A percentile compares a stretch with the other conserved stretches of the same genome.
phyloP scores from a whole-genome alignment of 2,888 invertebrate species.

The Crematogaster levior region DNA sequence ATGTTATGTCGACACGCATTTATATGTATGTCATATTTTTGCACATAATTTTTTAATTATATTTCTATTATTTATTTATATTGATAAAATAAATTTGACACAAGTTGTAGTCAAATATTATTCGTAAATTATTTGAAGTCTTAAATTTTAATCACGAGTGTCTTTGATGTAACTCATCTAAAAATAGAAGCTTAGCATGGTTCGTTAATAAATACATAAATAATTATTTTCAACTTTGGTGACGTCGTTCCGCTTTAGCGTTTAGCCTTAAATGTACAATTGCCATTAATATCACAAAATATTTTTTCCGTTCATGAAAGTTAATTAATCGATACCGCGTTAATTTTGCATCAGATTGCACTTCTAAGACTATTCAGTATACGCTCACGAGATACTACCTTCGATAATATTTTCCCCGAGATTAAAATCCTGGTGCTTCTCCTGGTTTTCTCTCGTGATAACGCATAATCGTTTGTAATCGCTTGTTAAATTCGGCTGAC shows the following conservation, averaged over 20 bases:
- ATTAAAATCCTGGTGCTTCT: conserved; percentile 9
- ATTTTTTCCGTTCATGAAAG: background rate
- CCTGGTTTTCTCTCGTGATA: background rate
- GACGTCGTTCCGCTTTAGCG: too few relatives aligned
- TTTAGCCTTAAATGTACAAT: background rate
- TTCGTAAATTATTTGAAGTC: background rate
- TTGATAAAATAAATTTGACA: background rate
- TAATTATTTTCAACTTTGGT: background rate
- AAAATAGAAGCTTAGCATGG: background rate
- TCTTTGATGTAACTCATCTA: background rate
- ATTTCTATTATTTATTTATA: background rate
- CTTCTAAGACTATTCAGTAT: background rate
- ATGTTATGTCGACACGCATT: background rate
- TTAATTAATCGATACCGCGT: conserved; percentile 21
- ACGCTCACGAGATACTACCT: background rate
- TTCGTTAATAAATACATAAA: background rate
- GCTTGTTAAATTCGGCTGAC: conserved; percentile 25
- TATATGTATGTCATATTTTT: background rate
- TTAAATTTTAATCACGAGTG: background rate
- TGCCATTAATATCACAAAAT: background rate
- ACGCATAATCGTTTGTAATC: background rate
- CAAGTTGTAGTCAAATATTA: background rate
- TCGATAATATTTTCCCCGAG: conserved; percentile 8
- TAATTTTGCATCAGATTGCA: conserved; percentile 8
- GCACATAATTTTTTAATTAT: background rate